Percentiles rank a stretch among this genome's conserved stretches.
phyloP scores from a whole-genome alignment of 2,888 invertebrate genomes.

The Eledona agricola region DNA sequence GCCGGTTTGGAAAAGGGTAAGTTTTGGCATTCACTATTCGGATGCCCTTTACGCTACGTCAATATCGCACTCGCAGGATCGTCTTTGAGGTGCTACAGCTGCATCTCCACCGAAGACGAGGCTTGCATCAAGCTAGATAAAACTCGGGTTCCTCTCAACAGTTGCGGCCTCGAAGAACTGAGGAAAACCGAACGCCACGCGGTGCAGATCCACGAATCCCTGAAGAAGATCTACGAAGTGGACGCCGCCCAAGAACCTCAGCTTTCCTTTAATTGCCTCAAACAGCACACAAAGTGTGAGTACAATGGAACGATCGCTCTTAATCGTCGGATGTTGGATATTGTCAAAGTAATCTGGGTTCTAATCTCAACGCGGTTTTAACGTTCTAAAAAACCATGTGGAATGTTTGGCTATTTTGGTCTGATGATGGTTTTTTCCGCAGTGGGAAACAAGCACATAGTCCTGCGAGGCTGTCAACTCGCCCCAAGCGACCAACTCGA shows the following conservation, averaged over 20 bases:
- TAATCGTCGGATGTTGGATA: too few relatives aligned
- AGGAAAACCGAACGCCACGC: conserved; percentile 49
- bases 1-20: conserved; percentile 14
- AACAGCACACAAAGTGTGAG: conserved; percentile 55
- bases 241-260: conserved; percentile 45
- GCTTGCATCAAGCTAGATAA: conserved; percentile 52
- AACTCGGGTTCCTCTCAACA: conserved; percentile 43
- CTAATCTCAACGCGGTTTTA: too few relatives aligned
- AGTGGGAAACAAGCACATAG: conserved; percentile 54
- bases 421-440: conserved; percentile 38
- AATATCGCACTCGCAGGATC: conserved; percentile 11
- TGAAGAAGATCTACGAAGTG: conserved; percentile 53
- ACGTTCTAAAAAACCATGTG: conserved; percentile 4
- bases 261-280: conserved; percentile 53
- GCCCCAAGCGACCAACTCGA: conserved; percentile 53
- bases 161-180: conserved; percentile 49
- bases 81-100: conserved; percentile 53
- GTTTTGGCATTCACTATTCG: not conserved
- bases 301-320: conserved; percentile 3
- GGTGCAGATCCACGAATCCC: conserved; percentile 44
- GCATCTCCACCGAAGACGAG: conserved; percentile 51
- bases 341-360: too few relatives aligned
- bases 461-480: conserved; percentile 58
- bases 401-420: conserved; percentile 6
- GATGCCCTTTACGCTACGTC: not conserved